Base-by-base conservation (phyloP, 2,797 vertebrate genomes). In the Valencia hispanica region DNA sequence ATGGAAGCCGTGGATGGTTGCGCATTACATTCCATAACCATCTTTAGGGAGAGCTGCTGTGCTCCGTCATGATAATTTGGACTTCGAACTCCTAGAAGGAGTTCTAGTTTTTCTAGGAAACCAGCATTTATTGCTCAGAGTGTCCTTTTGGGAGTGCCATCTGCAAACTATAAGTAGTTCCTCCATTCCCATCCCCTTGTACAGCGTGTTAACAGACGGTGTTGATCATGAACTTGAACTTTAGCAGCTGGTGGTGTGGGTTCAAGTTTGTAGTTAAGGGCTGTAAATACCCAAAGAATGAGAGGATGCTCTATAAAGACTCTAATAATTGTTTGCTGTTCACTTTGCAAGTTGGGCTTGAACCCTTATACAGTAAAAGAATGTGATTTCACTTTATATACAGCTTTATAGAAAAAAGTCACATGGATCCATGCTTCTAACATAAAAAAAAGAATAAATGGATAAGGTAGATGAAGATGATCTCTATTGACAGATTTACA, bases 311-410 rank as follows among this genome's bases (percentile, higher is more conserved):
- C 14, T 32, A 90, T 90, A 73, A 5, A 80, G 85, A 93, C 85
- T 77, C 84, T 75, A 65, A 48, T 87, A 83, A 80, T 83, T 86
- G 84, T 61, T 61, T 86, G 80, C 73, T 80, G 78, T 93, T 91
- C 84, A 91, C 88, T 79, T 81, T 53, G 79, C 39, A 72, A 87
- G 88, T 90, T 86, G 89, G 90, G 87, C 85, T 90, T 82, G 84
- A 88, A 88, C 87, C 90, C 86, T 81, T 57, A 84, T 90, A 85
- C 75, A 48, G 81, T 79, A 75, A 66, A 66, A 66, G 11, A 41
- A 82, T 86, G 82, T 78, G 74, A 84, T 73, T 78, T 91, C 59
- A 50, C 69, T 83, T 89, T 78, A 86, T 85, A 34, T 27, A 69
- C 66, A 59, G 39, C 2, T 65, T 20, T 65, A 39, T 20, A 25